Percentiles rank a stretch among this genome's conserved stretches.
Evolutionary conservation across 2,888 invertebrate species (phyloP).

Genomic region (Aricia artaxerxes): DNA sequence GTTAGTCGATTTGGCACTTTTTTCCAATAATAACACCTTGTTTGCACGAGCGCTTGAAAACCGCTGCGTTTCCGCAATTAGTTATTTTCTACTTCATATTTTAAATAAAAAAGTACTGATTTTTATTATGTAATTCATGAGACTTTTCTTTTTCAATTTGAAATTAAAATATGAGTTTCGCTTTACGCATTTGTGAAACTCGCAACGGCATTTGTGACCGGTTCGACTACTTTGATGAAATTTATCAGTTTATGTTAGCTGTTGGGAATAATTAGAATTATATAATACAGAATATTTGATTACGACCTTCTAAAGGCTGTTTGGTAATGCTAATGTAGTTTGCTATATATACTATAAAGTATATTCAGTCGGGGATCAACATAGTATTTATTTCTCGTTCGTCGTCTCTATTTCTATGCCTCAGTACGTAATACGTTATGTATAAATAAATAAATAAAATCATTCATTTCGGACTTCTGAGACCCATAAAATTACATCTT

Average conservation of each 20-base stretch:
- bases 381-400: no score
- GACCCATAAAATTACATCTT: no score
- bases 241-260: not conserved
- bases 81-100: not conserved
- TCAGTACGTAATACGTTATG: no score
- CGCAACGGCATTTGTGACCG: not conserved
- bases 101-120: not conserved
- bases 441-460: no score
- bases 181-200: not conserved
- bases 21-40: not conserved
- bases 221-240: not conserved
- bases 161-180: constrained; percentile 10
- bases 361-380: no score
- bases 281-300: not conserved
- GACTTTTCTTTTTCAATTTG: not conserved
- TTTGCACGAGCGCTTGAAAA: not conserved
- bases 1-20: not conserved
- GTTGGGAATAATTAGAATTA: not conserved
- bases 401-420: no score
- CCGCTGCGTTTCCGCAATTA: not conserved
- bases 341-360: no score
- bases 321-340: not conserved
- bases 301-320: not conserved
- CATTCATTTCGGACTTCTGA: no score
- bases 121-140: not conserved